Conservation (phyloP, 2,797 vertebrate genomes). For the Gymnodraco acuticeps region DNA sequence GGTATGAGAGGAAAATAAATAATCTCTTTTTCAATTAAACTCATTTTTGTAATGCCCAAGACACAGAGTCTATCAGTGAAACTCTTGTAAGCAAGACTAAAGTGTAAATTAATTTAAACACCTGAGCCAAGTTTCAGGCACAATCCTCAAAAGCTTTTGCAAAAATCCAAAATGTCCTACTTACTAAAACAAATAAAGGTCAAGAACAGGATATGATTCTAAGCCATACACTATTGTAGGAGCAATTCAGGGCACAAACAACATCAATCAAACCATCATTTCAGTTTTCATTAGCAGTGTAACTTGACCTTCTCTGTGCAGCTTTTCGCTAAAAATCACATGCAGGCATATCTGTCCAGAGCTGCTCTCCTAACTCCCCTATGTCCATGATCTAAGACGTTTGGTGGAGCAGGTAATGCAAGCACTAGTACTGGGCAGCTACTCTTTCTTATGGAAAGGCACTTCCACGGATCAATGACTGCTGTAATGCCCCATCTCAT, state of each 20-base stretch:
- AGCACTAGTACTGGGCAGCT: constrained; percentile 57
- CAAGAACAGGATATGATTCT: neutral
- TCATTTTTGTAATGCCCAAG: constrained; percentile 7
- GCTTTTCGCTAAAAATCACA: constrained; percentile 38
- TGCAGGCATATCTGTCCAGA: constrained; percentile 37
- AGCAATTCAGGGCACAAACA: neutral
- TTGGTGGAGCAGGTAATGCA: constrained; percentile 74
- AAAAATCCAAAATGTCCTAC: neutral
- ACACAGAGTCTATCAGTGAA: neutral
- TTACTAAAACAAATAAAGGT: neutral
- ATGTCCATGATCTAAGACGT: constrained; percentile 45
- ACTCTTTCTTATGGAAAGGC: constrained; percentile 78
- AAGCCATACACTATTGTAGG: neutral
- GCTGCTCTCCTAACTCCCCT: constrained; percentile 31
- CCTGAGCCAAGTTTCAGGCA: neutral
- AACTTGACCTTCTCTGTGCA: constrained; percentile 46
- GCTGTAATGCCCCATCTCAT: constrained; percentile 70
- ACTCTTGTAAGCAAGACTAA: neutral
- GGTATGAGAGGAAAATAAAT: constrained; percentile 20
- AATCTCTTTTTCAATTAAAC: constrained; percentile 29
- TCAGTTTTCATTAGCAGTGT: constrained; percentile 39
- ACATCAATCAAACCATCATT: constrained; percentile 23
- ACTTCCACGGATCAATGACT: constrained; percentile 84
- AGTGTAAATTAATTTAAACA: constrained; percentile 2
- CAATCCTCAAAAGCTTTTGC: neutral